phyloP scores from a whole-genome alignment of 2,888 invertebrate species.

The Trichopoda pennipes region DNA sequence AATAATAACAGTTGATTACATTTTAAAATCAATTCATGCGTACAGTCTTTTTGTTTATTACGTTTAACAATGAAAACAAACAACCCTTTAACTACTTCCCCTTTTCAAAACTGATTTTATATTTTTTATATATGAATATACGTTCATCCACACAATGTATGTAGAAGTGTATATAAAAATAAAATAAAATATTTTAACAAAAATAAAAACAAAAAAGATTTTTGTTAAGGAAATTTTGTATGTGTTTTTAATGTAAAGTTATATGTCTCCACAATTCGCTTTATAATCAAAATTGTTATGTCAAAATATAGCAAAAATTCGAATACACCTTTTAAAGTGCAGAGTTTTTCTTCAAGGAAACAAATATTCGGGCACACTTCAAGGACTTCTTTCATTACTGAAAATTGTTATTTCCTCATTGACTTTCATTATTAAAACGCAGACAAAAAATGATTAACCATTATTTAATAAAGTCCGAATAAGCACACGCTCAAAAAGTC shows the following conservation, averaged over 20 bases:
- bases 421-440: slow-evolving; percentile 16
- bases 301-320: not conserved
- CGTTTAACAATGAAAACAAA: not conserved
- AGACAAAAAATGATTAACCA: slow-evolving; percentile 51
- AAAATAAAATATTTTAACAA: not conserved
- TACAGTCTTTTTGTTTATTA: not conserved
- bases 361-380: no score
- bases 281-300: not conserved
- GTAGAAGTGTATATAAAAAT: not conserved
- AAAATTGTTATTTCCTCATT: slow-evolving; percentile 7
- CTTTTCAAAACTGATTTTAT: not conserved
- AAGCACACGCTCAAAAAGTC: no score
- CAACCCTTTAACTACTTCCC: not conserved
- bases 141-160: not conserved
- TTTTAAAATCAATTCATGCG: slow-evolving; percentile 39
- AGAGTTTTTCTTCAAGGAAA: not conserved
- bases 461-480: no score
- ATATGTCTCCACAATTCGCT: not conserved
- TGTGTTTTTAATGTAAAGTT: not conserved
- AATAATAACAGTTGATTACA: slow-evolving; percentile 4
- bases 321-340: slow-evolving; percentile 1
- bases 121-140: not conserved
- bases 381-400: not conserved
- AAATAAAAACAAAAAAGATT: not conserved
- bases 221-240: no score